Evolutionary conservation across 2,888 invertebrate species (phyloP).

Genomic region (Tuta absoluta): DNA sequence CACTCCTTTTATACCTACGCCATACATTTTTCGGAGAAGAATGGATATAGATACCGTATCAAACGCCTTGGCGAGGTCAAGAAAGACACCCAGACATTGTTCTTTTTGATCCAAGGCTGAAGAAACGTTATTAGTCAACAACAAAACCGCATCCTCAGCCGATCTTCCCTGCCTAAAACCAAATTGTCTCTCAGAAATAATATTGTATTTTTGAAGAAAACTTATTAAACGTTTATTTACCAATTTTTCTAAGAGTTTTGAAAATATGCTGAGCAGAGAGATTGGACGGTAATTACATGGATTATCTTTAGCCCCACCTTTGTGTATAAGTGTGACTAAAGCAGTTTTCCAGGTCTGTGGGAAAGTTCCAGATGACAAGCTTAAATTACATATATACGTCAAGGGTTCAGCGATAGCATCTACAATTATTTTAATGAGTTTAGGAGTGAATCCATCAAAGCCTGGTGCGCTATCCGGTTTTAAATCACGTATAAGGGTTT

Average conservation of each 20-base stretch:
- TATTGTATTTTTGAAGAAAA: slow-evolving; percentile 14
- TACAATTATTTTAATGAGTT: neutral
- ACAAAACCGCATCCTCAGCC: neutral
- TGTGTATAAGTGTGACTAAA: slow-evolving; percentile 8
- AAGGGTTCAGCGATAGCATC: neutral
- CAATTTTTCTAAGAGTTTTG: too few species aligned
- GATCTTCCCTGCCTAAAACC: neutral
- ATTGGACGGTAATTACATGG: too few species aligned
- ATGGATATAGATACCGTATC: too few species aligned
- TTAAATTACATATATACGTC: slow-evolving; percentile 1
- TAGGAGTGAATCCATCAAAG: neutral
- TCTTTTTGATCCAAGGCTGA: too few species aligned
- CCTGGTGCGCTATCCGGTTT: slow-evolving; percentile 13
- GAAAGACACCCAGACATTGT: too few species aligned
- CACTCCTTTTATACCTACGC: too few species aligned
- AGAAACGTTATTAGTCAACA: neutral
- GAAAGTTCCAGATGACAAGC: neutral
- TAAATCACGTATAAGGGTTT: neutral
- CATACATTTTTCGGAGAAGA: too few species aligned
- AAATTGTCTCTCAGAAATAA: slow-evolving; percentile 15
- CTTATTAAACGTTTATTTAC: too few species aligned
- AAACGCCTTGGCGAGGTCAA: too few species aligned
- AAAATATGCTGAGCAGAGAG: too few species aligned
- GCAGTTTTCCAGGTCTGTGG: neutral
- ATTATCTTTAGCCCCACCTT: neutral